Evolutionary conservation across 2,797 vertebrate species (phyloP), one percentile per base, ranked within the genome.

Genomic region (Neosilurus mollespiculum): DNA sequence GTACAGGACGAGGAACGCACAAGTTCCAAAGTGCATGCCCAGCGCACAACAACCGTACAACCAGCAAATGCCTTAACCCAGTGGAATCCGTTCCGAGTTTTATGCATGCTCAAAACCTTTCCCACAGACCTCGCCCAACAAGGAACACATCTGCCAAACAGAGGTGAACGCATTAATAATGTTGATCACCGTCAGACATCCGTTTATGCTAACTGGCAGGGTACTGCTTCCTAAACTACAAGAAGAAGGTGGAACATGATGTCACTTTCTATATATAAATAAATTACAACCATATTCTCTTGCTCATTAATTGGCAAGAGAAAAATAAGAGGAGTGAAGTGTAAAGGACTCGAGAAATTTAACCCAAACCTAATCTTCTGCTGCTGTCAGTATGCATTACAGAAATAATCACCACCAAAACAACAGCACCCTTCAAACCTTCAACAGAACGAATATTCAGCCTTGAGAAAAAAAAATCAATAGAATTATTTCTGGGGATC

Each of bases 361-460:
- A 89, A 87, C 87, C 59, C 84, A 89, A 91, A 92, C 87, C 89
- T 85, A 91, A 90, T 91, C 86, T 87, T 80, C 51, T 4, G 80
- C 80, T 87, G 88, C 87, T 92, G 91, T 92, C 92, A 91, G 92
- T 93, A 92, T 87, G 87, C 88, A 90, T 92, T 91, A 89, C 83
- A 88, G 82, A 88, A 84, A 88, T 90, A 87, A 92, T 92, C 86
- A 88, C 86, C 84, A 66, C 61, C 66, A 84, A 64, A 88, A 89
- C 88, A 90, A 83, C 75, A 89, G 84, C 81, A 80, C 58, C 53
- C 62, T 81, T 88, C 84, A 86, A 82, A 85, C 87, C 88, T 85
- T 89, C 75, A 49, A 16, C 81, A 83, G 81, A 89, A 91, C 91
- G 88, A 89, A 91, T 86, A 86, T 73, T 79, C 73, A 75, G 79